Percentiles rank a stretch among this genome's conserved stretches.
Evolutionary conservation across 2,888 invertebrate genomes (phyloP).

Genomic region (Macropis europaea): DNA sequence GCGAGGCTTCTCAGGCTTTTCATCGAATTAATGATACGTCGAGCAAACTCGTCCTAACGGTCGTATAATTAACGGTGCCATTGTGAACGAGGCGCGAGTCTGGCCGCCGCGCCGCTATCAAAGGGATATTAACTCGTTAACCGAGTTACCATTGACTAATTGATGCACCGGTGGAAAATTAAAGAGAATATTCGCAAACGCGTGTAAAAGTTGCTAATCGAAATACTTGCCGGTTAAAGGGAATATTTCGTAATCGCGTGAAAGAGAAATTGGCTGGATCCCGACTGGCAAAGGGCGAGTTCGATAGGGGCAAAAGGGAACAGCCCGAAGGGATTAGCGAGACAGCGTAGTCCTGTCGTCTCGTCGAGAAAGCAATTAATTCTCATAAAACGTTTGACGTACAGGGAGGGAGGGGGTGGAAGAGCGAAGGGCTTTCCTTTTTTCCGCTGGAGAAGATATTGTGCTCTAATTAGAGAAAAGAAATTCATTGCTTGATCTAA

Average conservation of each 20-base stretch:
- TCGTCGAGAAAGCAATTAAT: constrained; percentile 52
- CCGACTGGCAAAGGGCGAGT: not conserved
- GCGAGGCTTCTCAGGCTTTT: not conserved
- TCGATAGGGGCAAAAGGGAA: not conserved
- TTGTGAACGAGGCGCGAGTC: not conserved
- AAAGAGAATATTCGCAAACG: not conserved
- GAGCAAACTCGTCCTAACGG: not conserved
- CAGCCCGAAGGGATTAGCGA: constrained; percentile 27
- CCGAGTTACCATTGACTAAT: not conserved
- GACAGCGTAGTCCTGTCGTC: constrained; percentile 36
- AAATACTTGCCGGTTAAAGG: not conserved
- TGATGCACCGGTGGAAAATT: not conserved
- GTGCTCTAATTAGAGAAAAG: constrained; percentile 59
- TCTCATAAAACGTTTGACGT: constrained; percentile 51
- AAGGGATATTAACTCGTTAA: constrained; percentile 5
- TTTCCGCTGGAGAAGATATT: constrained; percentile 49
- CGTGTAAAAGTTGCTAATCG: not conserved
- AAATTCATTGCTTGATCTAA: constrained; percentile 57
- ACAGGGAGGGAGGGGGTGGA: constrained; percentile 10
- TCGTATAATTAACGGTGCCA: constrained; percentile 8
- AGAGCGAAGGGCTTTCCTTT: constrained; percentile 27
- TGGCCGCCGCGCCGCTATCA: not conserved
- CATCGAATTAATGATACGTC: not conserved
- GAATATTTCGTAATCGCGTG: constrained; percentile 6
- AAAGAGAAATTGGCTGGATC: not conserved